Conservation (phyloP, 2,888 invertebrate genomes). For the Odontocerum albicorne region DNA sequence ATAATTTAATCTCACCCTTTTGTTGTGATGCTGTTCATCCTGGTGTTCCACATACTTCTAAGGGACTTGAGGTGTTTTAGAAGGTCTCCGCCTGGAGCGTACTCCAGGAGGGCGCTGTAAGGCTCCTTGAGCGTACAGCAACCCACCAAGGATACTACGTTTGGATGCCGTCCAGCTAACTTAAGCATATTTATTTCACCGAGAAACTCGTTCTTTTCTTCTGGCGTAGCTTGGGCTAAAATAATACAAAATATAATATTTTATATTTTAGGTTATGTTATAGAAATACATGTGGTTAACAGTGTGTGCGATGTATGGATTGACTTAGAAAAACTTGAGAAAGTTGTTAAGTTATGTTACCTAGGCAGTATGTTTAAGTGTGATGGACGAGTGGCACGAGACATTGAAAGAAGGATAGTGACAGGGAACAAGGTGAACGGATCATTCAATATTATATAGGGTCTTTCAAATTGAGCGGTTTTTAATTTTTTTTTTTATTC, state of each 20-base stretch:
- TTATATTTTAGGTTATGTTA: too few species aligned
- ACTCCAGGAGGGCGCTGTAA: slow-evolving; percentile 75
- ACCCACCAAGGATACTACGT: slow-evolving; percentile 73
- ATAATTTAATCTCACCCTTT: not conserved
- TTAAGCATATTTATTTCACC: slow-evolving; percentile 79
- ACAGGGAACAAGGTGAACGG: too few species aligned
- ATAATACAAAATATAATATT: not conserved
- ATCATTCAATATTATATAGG: too few species aligned
- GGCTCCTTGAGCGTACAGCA: slow-evolving; percentile 73
- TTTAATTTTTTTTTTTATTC: too few species aligned
- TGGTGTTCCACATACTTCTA: slow-evolving; percentile 30
- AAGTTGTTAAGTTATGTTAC: too few species aligned
- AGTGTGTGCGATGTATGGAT: not conserved
- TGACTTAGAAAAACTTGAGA: too few species aligned
- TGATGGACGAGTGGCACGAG: too few species aligned
- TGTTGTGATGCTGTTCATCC: not conserved
- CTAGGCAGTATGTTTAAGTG: too few species aligned
- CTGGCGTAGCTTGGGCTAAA: slow-evolving; percentile 58
- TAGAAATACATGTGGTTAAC: not conserved
- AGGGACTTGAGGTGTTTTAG: slow-evolving; percentile 62
- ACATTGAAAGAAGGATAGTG: too few species aligned
- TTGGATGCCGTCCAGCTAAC: slow-evolving; percentile 72
- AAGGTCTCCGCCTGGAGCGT: slow-evolving; percentile 76
- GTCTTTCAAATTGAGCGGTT: too few species aligned
- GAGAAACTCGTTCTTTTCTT: slow-evolving; percentile 69